Conservation (phyloP, 2,113 vertebrate species). For the Morone chrysops region DNA sequence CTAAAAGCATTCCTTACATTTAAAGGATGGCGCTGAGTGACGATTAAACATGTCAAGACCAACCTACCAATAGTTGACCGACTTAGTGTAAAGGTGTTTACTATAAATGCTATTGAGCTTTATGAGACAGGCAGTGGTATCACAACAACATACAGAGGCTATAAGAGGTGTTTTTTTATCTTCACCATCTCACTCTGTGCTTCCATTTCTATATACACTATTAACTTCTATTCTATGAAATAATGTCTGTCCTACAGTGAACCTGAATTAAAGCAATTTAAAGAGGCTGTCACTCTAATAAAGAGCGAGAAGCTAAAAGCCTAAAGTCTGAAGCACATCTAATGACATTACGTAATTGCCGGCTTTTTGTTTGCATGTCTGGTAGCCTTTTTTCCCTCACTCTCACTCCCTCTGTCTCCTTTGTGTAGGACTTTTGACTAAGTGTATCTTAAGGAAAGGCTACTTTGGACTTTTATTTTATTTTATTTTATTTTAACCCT, state of each 20-base stretch:
- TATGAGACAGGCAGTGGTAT: not conserved
- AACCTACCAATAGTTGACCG: constrained; percentile 17
- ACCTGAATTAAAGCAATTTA: constrained; percentile 33
- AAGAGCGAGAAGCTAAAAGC: constrained; percentile 28
- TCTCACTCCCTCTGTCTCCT: not conserved
- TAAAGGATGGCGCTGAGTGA: not conserved
- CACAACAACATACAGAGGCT: not conserved
- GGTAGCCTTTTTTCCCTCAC: not conserved
- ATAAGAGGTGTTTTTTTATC: constrained; percentile 5
- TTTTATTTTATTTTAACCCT: not conserved
- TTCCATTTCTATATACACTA: constrained; percentile 24
- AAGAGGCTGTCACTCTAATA: constrained; percentile 15
- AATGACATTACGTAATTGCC: constrained; percentile 50
- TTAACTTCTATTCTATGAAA: constrained; percentile 28
- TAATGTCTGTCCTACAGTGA: constrained; percentile 12
- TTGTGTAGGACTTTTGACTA: not conserved
- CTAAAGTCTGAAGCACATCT: constrained; percentile 35
- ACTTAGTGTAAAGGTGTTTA: not conserved
- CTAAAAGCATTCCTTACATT: not conserved
- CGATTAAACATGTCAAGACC: constrained; percentile 18
- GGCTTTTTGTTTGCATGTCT: constrained; percentile 55
- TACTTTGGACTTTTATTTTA: not conserved
- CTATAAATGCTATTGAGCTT: constrained; percentile 21
- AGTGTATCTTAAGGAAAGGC: not conserved
- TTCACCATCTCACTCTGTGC: constrained; percentile 1